Evolutionary conservation across 1,140 invertebrate species (phyloP), one percentile per base, ranked within the genome.

Genomic region (Drosophila biarmipes): DNA sequence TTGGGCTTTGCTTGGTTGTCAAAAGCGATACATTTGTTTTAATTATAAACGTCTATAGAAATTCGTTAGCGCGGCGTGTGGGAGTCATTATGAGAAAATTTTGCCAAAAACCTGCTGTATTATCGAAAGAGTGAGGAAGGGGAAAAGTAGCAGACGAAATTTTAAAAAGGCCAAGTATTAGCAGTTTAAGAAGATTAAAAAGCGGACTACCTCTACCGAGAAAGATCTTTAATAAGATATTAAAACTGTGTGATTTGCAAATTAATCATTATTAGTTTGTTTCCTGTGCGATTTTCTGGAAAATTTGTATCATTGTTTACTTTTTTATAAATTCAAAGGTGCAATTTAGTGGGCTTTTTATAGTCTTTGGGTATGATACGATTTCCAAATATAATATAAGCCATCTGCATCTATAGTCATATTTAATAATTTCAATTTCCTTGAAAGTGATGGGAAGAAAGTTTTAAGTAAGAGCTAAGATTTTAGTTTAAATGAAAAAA

Each of bases 31-130:
- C 29, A 67, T 77, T 66, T 68, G 42, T 58, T 76, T 85, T 73
- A 73, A 59, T 73, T 80, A 80, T 73, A 85, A 56, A 67, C 53
- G 31, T 66, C 29, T 77, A 38, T 27, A 38, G 37, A 64, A 56
- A 58, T 53, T 63, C 38, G 43, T 52, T 34, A 58, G 27, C 29
- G 6, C 1, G 17, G 12, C 52, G 35, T 38, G 71, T 75, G 71
- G 53, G 71, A 42, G 72, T 45, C 49, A 46, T 48, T 69, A 38
- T 55, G 19, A 68, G 49, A 69, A 68, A 55, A 55, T 48, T 63
- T 69, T n/a, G 63, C 61, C 61, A 17, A 46, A 68, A 68, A 69
- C 49, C 34, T 15, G 66, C 11, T 71, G 4, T 35, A 10, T 40
- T 29, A 71, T 42, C n/a, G 27, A 12, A 35, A 21, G 21, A 15